Percentiles rank a stretch among this genome's conserved stretches.
Evolutionary conservation across 1,140 invertebrate species (phyloP).

Genomic region (Plectrocnemia conspersa): DNA sequence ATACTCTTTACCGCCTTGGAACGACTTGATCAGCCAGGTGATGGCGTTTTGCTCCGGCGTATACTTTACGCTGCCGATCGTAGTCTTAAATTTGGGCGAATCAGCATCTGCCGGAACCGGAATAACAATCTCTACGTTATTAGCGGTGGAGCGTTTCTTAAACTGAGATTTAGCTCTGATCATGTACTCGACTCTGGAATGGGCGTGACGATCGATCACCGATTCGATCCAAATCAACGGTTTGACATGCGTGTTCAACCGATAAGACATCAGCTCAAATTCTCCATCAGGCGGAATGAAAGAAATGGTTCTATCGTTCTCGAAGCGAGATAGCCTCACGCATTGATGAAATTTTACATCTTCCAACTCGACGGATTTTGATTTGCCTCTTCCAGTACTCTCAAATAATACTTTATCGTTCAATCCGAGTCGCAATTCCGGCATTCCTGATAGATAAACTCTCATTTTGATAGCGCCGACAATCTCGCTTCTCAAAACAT

Average conservation of each 20-base stretch:
- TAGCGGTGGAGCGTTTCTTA: constrained; percentile 95
- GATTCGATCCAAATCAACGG: constrained; percentile 99
- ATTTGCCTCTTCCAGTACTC: constrained; percentile 95
- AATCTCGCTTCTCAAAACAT: constrained; percentile 96
- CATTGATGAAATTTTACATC: constrained; percentile 99
- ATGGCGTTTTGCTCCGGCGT: constrained; percentile 96
- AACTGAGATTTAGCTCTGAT: constrained; percentile 99
- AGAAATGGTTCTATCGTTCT: constrained; percentile 97
- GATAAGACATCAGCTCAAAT: constrained; percentile 99
- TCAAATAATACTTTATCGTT: constrained; percentile 99
- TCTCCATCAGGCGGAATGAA: constrained; percentile 99
- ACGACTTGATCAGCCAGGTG: constrained; percentile 99
- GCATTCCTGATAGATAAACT: constrained; percentile 99
- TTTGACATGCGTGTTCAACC: constrained; percentile 95
- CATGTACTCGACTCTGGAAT: constrained; percentile 98
- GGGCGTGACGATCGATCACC: constrained; percentile 97
- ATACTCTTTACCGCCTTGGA: constrained; percentile 98
- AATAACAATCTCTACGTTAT: constrained; percentile 99
- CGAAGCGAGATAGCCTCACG: constrained; percentile 94
- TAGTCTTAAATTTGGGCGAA: constrained; percentile 98
- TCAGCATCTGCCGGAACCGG: constrained; percentile 98
- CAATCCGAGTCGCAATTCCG: constrained; percentile 93
- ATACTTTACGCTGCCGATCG: constrained; percentile 96
- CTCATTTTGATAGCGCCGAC: constrained; percentile 99
- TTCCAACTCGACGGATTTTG: constrained; percentile 97